These are phyloP conservation scores for Illadopsis cleaveri DNA, from an alignment of 2,113 vertebrate genomes.

Conservation along the genomic window DNA sequence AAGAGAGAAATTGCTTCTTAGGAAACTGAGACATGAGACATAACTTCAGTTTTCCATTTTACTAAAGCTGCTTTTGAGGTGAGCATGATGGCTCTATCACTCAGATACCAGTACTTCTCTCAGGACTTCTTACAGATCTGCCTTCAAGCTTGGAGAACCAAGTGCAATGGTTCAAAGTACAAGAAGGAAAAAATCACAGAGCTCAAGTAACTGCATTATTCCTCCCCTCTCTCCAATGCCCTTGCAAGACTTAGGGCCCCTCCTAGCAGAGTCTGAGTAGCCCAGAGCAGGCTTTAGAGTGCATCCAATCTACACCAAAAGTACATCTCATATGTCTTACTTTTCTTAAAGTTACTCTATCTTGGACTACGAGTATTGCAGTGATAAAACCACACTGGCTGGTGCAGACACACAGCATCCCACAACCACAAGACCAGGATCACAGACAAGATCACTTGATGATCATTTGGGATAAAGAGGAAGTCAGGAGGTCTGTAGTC, in stretches of 20 bases:
- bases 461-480: not conserved
- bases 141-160: not conserved
- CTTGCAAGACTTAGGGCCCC: not conserved
- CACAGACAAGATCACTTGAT: not conserved
- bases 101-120: not conserved
- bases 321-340: accelerated
- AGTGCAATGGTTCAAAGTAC: not conserved
- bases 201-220: not conserved
- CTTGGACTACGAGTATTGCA: not conserved
- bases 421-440: not conserved
- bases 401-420: not conserved
- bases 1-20: not conserved
- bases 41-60: not conserved
- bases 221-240: not conserved
- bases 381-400: not conserved
- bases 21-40: not conserved
- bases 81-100: not conserved
- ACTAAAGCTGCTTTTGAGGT: not conserved
- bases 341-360: not conserved
- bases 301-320: not conserved
- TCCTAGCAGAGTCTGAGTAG: not conserved
- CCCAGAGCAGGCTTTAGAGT: not conserved
- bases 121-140: not conserved
- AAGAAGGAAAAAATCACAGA: not conserved
- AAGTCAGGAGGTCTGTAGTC: not conserved